Conservation (phyloP, 2,797 vertebrate genomes). For the Harpagifer antarcticus region DNA sequence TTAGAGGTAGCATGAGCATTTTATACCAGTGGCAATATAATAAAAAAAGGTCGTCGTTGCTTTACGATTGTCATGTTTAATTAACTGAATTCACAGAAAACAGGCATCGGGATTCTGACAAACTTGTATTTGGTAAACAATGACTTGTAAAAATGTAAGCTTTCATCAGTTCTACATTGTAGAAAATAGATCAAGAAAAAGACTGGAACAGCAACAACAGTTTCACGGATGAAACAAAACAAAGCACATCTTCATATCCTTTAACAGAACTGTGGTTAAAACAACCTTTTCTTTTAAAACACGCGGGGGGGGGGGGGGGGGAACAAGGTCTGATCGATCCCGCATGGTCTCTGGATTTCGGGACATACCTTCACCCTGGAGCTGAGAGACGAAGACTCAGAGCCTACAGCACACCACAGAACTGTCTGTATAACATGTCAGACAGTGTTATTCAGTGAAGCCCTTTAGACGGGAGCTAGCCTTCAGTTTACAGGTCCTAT, state of each 20-base stretch:
- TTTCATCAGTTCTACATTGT: constrained; percentile 21
- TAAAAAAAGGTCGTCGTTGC: neutral
- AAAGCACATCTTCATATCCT: neutral
- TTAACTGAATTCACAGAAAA: constrained; percentile 5
- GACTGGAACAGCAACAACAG: neutral
- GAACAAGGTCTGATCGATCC: accelerated
- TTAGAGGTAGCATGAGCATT: no score
- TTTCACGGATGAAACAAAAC: neutral
- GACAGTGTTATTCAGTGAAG: neutral
- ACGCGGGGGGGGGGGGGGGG: neutral
- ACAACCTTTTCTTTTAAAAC: neutral
- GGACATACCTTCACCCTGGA: neutral
- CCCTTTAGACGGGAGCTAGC: neutral
- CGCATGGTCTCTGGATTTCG: neutral
- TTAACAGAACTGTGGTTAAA: neutral
- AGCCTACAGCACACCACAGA: neutral
- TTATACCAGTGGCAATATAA: no score
- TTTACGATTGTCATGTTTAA: constrained; percentile 8
- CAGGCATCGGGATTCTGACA: neutral
- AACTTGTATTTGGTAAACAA: constrained; percentile 39
- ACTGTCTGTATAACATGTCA: neutral
- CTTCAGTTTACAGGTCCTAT: neutral
- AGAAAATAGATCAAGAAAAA: constrained; percentile 23
- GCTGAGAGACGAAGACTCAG: neutral
- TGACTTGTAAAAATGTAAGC: constrained; percentile 42